Conservation (phyloP, 2,888 invertebrate genomes). For the Drosophila putrida region DNA sequence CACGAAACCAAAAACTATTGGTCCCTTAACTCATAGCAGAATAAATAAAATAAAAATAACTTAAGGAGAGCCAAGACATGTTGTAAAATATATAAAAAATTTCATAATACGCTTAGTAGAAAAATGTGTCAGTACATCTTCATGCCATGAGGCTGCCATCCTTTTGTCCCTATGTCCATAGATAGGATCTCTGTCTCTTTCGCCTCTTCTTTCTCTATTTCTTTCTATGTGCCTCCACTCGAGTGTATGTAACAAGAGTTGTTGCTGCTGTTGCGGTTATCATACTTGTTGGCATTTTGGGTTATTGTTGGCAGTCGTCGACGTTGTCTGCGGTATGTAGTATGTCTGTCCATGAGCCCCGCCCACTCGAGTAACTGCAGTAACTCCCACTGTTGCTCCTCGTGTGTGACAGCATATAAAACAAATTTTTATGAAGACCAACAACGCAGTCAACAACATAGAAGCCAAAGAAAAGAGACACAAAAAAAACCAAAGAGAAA, state of each 20-base stretch:
- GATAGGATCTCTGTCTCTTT: conserved; percentile 42
- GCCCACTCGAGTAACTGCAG: conserved; percentile 56
- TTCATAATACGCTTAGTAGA: conserved; percentile 77
- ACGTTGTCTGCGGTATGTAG: conserved; percentile 40
- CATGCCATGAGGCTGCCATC: conserved; percentile 49
- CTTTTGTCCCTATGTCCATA: conserved; percentile 44
- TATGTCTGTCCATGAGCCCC: conserved; percentile 22
- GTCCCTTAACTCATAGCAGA: neutral
- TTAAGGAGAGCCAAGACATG: conserved; percentile 62
- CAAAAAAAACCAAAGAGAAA: too few relatives aligned
- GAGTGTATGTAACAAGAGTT: conserved; percentile 17
- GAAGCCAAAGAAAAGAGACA: conserved; percentile 14
- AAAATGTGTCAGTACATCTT: conserved; percentile 75
- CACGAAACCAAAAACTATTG: neutral
- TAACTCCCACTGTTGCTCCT: conserved; percentile 18
- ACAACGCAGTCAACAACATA: conserved; percentile 43
- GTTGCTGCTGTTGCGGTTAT: conserved; percentile 67
- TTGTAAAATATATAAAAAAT: conserved; percentile 78
- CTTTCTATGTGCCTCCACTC: conserved; percentile 6
- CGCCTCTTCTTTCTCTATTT: neutral
- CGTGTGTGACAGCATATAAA: conserved; percentile 71
- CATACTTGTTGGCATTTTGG: conserved; percentile 77
- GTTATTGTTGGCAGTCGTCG: conserved; percentile 71
- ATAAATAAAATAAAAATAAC: conserved; percentile 14
- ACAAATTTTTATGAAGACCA: conserved; percentile 79